Conservation (phyloP, 2,888 invertebrate genomes). For the Patella pellucida region DNA sequence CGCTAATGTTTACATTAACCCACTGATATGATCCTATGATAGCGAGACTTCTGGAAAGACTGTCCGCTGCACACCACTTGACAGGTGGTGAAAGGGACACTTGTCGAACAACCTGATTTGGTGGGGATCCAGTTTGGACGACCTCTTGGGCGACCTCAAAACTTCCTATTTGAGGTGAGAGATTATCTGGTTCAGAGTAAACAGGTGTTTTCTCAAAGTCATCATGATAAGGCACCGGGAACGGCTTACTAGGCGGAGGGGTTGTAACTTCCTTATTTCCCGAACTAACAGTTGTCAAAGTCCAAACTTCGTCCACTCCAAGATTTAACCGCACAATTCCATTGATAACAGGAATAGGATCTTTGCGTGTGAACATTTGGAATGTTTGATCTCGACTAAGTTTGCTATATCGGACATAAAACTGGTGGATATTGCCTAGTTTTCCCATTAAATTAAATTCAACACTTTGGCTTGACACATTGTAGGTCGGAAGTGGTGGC, state of each 20-base stretch:
- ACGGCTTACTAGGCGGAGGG: conserved; percentile 44
- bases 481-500: conserved; percentile 53
- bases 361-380: background rate
- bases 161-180: conserved; percentile 65
- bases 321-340: conserved; percentile 46
- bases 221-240: conserved; percentile 66
- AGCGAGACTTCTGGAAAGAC: conserved; percentile 43
- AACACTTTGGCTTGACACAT: conserved; percentile 50
- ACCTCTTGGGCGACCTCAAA: conserved; percentile 63
- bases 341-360: conserved; percentile 40
- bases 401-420: conserved; percentile 43
- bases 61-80: conserved; percentile 57
- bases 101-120: conserved; percentile 55
- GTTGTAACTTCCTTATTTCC: conserved; percentile 51
- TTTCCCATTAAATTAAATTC: conserved; percentile 49
- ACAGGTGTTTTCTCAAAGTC: conserved; percentile 59
- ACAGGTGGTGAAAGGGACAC: conserved; percentile 53
- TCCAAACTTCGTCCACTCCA: conserved; percentile 61
- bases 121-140: conserved; percentile 16
- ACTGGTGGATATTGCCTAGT: conserved; percentile 37
- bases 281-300: conserved; percentile 58
- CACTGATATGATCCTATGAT: conserved; percentile 62
- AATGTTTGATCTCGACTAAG: background rate
- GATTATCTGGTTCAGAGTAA: conserved; percentile 55
- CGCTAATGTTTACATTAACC: conserved; percentile 36